phyloP scores from a whole-genome alignment of 1,140 invertebrate genomes.

The Bicyclus anynana region DNA sequence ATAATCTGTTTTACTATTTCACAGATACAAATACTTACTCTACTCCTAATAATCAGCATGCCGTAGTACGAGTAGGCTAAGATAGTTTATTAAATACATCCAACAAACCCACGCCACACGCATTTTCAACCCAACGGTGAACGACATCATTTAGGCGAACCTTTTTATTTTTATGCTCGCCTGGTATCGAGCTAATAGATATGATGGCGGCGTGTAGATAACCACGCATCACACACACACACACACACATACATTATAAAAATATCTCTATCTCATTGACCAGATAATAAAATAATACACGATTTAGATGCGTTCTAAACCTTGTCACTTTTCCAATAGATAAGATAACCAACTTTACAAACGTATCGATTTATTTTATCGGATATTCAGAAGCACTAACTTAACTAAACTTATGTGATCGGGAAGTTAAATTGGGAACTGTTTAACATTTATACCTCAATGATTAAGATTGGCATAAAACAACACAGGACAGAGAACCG shows the following conservation, averaged over 20 bases:
- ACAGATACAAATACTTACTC: no score
- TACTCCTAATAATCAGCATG: no score
- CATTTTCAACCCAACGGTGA: constrained; percentile 33
- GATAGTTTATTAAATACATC: constrained; percentile 19
- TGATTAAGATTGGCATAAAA: no score
- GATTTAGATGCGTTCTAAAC: constrained; percentile 3
- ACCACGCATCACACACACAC: constrained; percentile 25
- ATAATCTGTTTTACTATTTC: no score
- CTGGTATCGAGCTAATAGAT: constrained; percentile 51
- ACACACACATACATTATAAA: constrained; percentile 32
- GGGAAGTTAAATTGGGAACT: constrained; percentile 8
- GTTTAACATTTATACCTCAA: no score
- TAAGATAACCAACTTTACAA: constrained; percentile 40
- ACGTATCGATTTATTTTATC: constrained; percentile 30
- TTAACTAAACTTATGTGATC: background rate
- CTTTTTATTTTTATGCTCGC: constrained; percentile 55
- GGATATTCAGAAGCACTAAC: constrained; percentile 16
- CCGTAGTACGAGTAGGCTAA: background rate
- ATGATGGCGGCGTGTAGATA: constrained; percentile 45
- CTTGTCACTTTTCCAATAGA: constrained; percentile 34
- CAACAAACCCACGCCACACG: constrained; percentile 48
- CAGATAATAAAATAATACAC: constrained; percentile 4
- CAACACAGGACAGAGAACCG: no score
- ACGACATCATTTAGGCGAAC: constrained; percentile 61
- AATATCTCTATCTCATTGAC: constrained; percentile 11